Percentiles rank a stretch among this genome's conserved stretches.
These are phyloP conservation scores for Cettia cetti DNA, from an alignment of 2,113 vertebrate species.

Conservation along the genomic window DNA sequence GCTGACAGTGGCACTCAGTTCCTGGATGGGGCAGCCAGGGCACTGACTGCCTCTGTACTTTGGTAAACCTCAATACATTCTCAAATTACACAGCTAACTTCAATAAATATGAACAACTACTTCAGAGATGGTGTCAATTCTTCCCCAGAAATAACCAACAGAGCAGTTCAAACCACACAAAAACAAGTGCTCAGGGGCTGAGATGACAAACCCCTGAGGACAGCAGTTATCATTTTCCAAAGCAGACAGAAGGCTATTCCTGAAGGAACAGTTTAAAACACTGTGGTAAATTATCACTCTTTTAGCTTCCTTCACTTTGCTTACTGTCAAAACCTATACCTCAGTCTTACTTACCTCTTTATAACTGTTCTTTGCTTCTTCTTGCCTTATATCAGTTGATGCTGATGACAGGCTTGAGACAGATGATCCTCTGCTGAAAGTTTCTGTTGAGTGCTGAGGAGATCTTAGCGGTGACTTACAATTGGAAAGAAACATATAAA, in stretches of 20 bases:
- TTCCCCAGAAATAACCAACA: not conserved
- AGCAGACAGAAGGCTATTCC: not conserved
- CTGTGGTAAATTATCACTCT: not conserved
- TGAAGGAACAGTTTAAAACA: not conserved
- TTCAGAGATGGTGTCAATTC: not conserved
- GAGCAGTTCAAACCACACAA: not conserved
- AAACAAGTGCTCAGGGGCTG: not conserved
- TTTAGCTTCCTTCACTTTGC: not conserved
- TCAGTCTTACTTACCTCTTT: conserved; percentile 85
- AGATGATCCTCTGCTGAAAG: conserved; percentile 85
- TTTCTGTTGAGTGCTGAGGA: conserved; percentile 74
- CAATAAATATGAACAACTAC: not conserved
- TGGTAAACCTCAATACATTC: not conserved
- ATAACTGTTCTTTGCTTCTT: conserved; percentile 74
- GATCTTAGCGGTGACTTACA: conserved; percentile 75
- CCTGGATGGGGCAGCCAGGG: not conserved
- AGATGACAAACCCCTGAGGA: not conserved
- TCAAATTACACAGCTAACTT: not conserved
- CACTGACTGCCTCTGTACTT: not conserved
- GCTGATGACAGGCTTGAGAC: conserved; percentile 84
- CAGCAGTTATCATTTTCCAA: not conserved
- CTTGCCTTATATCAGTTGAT: conserved; percentile 69
- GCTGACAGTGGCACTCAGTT: not conserved
- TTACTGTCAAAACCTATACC: not conserved
- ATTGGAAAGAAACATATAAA: not conserved